Evolutionary conservation across 2,888 invertebrate species (phyloP), one percentile per base, ranked within the genome.

Genomic region (Argynnis bischoffii): DNA sequence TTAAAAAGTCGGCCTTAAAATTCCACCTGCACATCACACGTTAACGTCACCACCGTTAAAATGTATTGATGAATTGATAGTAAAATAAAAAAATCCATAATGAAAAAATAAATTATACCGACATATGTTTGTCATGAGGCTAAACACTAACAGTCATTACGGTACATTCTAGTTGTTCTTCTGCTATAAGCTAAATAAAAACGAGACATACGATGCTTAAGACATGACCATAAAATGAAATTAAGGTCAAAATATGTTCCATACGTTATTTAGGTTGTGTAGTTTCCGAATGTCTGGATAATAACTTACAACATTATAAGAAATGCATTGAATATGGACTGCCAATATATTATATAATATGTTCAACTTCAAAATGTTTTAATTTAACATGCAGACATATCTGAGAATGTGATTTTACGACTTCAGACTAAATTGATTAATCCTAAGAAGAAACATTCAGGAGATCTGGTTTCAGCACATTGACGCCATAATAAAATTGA

Each of bases 401-500:
- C 47, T 51, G 48, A 47, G 53, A 55, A 48, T 60, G 35, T 68
- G 63, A 72, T 75, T 78, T 76, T 75, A 74, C 72, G 72, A 81
- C 79, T 80, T 76, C 79, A 78, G 81, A 85, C 81, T 81, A 80
- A 81, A 83, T 80, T 83, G 77, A 79, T 81, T 79, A 81, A 81
- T 82, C 68, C 76, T 76, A 82, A 82, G 79, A 79, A 79, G 76
- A 76, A 77, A 61, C 65, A 68, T 72, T 67, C 77, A 55, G 57
- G 35, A 65, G 68, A 82, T 85, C 82, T 82, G 81, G 81, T 81
- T 79, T 78, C 82, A 79, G 86, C 85, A 83, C 86, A 85, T 85
- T 88, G 86, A 87, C 89, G 85, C 86, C 81, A 83, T 83, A 84
- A 87, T 90, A 87, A 89, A 89, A 86, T 88, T 84, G 81, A 79